phyloP scores from a whole-genome alignment of 2,888 invertebrate species.

The Sphecodes monilicornis region DNA sequence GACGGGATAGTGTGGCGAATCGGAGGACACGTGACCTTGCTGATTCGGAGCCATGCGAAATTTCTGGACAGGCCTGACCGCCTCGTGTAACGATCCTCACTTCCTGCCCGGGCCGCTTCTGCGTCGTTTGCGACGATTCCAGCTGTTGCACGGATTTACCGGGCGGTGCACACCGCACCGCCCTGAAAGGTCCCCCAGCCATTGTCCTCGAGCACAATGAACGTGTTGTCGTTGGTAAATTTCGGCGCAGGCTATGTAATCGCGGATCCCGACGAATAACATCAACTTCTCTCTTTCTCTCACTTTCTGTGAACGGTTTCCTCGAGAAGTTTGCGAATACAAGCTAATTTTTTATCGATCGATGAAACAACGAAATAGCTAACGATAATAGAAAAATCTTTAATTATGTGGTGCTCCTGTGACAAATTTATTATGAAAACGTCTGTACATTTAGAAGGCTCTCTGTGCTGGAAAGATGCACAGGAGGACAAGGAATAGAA shows the following conservation, averaged over 20 bases:
- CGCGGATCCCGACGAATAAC: conserved; percentile 11
- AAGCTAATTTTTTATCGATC: too few relatives aligned
- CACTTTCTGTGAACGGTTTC: neutral
- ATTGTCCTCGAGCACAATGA: conserved; percentile 51
- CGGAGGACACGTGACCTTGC: neutral
- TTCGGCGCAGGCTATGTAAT: conserved; percentile 15
- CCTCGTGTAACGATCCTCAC: conserved; percentile 55
- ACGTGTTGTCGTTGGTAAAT: conserved; percentile 41
- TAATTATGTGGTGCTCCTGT: too few relatives aligned
- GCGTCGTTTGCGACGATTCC: conserved; percentile 51
- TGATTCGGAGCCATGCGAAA: conserved; percentile 43
- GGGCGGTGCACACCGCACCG: conserved; percentile 14
- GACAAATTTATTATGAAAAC: too few relatives aligned
- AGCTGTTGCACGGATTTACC: conserved; percentile 61
- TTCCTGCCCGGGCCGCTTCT: conserved; percentile 52
- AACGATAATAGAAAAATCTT: too few relatives aligned
- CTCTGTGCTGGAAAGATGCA: too few relatives aligned
- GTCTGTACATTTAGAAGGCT: too few relatives aligned
- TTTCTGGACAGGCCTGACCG: conserved; percentile 45
- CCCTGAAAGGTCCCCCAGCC: conserved; percentile 30
- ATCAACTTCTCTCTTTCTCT: neutral
- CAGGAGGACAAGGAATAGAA: too few relatives aligned
- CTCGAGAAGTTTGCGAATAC: too few relatives aligned
- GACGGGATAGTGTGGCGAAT: conserved; percentile 2
- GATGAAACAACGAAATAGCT: too few relatives aligned